Evolutionary conservation across 2,888 invertebrate species (phyloP).

Genomic region (Dyspetes luteomarginatus): DNA sequence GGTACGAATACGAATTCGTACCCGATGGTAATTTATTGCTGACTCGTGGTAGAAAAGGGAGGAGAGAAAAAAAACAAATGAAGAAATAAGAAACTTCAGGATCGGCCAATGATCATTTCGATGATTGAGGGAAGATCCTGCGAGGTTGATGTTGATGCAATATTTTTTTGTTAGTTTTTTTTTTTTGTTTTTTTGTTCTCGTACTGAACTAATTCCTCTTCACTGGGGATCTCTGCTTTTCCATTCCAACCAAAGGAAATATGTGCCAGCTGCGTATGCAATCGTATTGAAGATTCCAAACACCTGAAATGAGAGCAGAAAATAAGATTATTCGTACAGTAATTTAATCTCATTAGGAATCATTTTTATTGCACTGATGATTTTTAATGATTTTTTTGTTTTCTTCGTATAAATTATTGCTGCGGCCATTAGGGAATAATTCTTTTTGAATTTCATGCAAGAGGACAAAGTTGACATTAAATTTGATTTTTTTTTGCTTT

Average conservation of each 20-base stretch:
- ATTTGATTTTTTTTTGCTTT: no score
- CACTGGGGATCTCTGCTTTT: conserved; percentile 84
- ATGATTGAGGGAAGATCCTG: conserved; percentile 58
- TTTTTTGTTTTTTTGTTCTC: conserved; percentile 36
- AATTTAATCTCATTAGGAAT: neutral
- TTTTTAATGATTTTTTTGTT: no score
- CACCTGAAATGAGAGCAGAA: conserved; percentile 87
- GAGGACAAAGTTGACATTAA: no score
- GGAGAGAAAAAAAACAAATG: conserved; percentile 18
- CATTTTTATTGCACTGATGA: neutral
- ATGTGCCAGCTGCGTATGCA: conserved; percentile 91
- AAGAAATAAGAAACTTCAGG: conserved; percentile 22
- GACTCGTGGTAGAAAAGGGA: conserved; percentile 19
- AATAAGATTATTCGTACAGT: no score
- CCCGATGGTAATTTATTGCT: neutral
- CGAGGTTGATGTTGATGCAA: conserved; percentile 56
- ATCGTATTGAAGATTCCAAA: conserved; percentile 93
- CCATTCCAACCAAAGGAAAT: conserved; percentile 90
- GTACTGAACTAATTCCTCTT: conserved; percentile 64
- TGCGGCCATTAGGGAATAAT: no score
- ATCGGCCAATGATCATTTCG: conserved; percentile 39
- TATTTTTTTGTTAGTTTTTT: conserved; percentile 13
- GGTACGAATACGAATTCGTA: no score
- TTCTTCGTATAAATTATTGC: no score
- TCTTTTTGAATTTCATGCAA: no score